Conservation (phyloP, 2,888 invertebrate genomes). For the Oegoconia quadripuncta region DNA sequence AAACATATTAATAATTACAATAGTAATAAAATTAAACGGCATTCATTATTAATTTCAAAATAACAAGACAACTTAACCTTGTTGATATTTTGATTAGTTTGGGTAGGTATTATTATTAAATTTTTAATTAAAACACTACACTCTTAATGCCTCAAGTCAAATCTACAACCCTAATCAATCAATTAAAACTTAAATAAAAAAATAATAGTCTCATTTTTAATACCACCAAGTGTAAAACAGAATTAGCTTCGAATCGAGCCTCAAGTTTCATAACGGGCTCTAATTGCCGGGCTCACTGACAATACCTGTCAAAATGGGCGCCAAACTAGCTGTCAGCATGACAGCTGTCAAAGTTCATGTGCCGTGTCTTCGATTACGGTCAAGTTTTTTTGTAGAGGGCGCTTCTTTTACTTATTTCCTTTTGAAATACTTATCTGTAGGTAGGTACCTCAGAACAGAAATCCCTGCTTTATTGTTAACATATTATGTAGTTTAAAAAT, state of each 20-base stretch:
- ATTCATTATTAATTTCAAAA: too few species aligned
- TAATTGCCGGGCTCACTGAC: conserved; percentile 44
- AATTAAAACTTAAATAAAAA: conserved; percentile 7
- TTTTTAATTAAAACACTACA: too few species aligned
- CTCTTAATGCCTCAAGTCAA: too few species aligned
- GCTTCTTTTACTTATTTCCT: not conserved
- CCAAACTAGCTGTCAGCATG: conserved; percentile 44
- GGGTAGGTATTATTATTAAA: too few species aligned
- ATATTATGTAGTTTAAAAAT: too few species aligned
- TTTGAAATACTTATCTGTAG: too few species aligned
- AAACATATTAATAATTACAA: too few species aligned
- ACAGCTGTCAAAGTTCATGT: conserved; percentile 46
- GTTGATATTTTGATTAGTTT: too few species aligned
- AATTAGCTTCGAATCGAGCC: conserved; percentile 2
- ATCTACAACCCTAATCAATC: conserved; percentile 12
- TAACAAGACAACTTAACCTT: too few species aligned
- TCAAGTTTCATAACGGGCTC: conserved; percentile 21
- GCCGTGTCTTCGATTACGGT: conserved; percentile 22
- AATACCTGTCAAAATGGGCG: conserved; percentile 40
- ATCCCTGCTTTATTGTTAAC: too few species aligned
- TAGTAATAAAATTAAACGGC: too few species aligned
- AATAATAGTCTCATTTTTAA: conserved; percentile 4
- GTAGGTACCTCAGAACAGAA: too few species aligned
- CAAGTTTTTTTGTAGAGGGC: conserved; percentile 4
- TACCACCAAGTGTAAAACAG: conserved; percentile 9